phyloP scores from a whole-genome alignment of 2,888 invertebrate species.

The Nephrotoma guestfalica region DNA sequence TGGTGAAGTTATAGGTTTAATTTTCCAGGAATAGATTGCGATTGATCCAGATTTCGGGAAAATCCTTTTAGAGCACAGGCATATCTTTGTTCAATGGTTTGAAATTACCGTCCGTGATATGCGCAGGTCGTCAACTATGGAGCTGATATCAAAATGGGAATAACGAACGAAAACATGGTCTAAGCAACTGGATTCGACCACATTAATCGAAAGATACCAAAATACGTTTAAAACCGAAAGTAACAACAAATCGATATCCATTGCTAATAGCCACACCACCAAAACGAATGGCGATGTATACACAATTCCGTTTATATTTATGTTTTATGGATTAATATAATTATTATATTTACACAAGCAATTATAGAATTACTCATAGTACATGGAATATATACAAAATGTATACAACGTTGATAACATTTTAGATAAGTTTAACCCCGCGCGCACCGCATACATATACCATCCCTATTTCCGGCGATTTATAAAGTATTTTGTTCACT shows the following conservation, averaged over 20 bases:
- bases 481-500: not conserved
- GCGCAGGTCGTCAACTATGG: no score
- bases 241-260: not conserved
- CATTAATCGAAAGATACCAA: no score
- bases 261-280: not conserved
- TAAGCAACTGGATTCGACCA: no score
- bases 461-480: not conserved
- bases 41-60: no score
- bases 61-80: no score
- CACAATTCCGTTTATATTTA: not conserved
- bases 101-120: no score
- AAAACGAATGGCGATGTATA: not conserved
- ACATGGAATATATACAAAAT: not conserved
- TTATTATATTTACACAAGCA: slow-evolving; percentile 1
- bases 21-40: no score
- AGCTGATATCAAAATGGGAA: no score
- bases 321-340: slow-evolving; percentile 3
- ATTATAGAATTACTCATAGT: not conserved
- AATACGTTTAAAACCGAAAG: not conserved
- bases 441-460: not conserved
- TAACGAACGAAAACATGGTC: no score
- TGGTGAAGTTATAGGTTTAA: no score
- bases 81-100: no score
- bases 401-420: not conserved
- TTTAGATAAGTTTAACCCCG: not conserved